Evolutionary conservation across 2,797 vertebrate species (phyloP), one percentile per base, ranked within the genome.

Genomic region (Anguilla megastoma): DNA sequence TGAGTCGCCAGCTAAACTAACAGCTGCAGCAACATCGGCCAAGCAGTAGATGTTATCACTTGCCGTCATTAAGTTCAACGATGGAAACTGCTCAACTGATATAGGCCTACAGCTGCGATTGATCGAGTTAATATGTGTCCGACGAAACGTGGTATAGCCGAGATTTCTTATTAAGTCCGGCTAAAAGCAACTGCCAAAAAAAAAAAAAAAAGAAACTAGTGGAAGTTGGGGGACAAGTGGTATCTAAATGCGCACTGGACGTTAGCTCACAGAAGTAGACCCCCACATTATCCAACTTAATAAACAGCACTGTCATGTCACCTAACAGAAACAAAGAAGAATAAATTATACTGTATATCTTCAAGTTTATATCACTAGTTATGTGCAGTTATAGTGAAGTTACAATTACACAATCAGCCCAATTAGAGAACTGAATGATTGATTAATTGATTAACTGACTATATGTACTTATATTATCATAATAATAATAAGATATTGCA

Each of bases 101-200:
- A 71, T 45, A 74, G 87, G n/a, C 18, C 30, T 24, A 63, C 33
- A 79, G 56, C 50, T 9, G 69, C 84, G 27, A 80, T 50, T 86
- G 76, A 86, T 86, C 56, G 36, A 83, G 86, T 90, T 88, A 87
- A 87, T 88, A 79, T 80, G 86, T 88, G 86, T 88, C 82, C 71
- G 58, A 58, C 86, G 48, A 85, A 86, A 50, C 69, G 33, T 45
- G 71, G 12, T 56, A 66, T 56, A 33, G 24, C n/a, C 63, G n/a
- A n/a, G 56, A 69, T 85, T 90, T 87, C 84, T 85, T 87, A 69
- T 84, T 71, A 88, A 83, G 82, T 69, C 50, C 36, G 63, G 66
- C 36, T 58, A 45, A 85, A 9, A 52, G 71, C 21, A 86, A 14
- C 18, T 33, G 50, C 85, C 8, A 33, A 10, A 33, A 33, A 33